Evolutionary conservation across 92 coral and sea anemone genomes (phyloP).

Genomic region (Phenganax subtilis): DNA sequence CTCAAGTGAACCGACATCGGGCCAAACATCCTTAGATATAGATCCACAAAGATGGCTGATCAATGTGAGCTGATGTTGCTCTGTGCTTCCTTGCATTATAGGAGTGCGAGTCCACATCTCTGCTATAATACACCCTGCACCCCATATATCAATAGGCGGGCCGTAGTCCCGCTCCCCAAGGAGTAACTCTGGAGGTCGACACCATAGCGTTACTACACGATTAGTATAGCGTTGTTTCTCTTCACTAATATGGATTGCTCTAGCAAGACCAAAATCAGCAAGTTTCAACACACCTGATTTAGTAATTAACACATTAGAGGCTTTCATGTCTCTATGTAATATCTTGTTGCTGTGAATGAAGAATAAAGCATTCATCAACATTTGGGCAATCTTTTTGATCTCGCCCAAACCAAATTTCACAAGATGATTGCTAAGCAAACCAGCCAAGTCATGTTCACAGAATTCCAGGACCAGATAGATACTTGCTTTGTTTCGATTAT

Average conservation of each 20-base stretch:
- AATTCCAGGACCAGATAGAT: constrained; percentile 97
- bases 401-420: constrained; percentile 84
- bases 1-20: constrained; percentile 84
- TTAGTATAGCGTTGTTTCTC: constrained; percentile 88
- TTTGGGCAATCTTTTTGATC: constrained; percentile 90
- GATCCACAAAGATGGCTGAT: constrained; percentile 93
- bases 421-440: constrained; percentile 82
- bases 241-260: constrained; percentile 91
- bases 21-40: constrained; percentile 87
- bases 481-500: constrained; percentile 96
- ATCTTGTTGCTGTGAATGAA: constrained; percentile 98
- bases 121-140: constrained; percentile 98
- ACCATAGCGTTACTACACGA: constrained; percentile 95
- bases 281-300: constrained; percentile 89
- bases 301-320: constrained; percentile 95
- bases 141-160: constrained; percentile 98
- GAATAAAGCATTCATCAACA: constrained; percentile 94
- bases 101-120: constrained; percentile 99
- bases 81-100: constrained; percentile 97
- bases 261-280: constrained; percentile 97
- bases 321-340: constrained; percentile 98
- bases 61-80: constrained; percentile 85
- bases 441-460: constrained; percentile 99
- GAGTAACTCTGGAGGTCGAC: constrained; percentile 90
- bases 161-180: constrained; percentile 96